Conservation (phyloP, 1,140 invertebrate species). For the Brachionus koreanus region DNA sequence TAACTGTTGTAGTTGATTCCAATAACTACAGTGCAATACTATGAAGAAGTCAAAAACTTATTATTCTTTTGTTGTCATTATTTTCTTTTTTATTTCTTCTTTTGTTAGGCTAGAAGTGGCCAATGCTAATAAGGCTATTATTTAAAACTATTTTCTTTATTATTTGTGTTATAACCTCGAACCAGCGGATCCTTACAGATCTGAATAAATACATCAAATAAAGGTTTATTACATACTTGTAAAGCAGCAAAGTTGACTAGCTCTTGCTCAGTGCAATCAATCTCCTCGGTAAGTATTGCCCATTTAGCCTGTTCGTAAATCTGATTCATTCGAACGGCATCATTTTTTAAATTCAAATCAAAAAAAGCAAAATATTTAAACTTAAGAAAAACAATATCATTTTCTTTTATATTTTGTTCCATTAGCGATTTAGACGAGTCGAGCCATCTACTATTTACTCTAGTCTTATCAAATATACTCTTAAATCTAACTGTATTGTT, state of each 20-base stretch:
- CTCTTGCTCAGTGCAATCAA: conserved; percentile 98
- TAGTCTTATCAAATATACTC: conserved; percentile 74
- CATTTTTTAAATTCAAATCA: conserved; percentile 79
- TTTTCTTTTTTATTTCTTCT: too few relatives aligned
- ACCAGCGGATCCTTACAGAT: too few relatives aligned
- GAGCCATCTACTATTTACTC: conserved; percentile 94
- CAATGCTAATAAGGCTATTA: too few relatives aligned
- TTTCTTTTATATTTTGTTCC: conserved; percentile 91
- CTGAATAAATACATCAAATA: too few relatives aligned
- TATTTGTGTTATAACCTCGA: too few relatives aligned
- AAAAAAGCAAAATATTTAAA: conserved; percentile 73
- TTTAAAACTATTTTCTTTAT: too few relatives aligned
- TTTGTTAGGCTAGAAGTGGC: too few relatives aligned
- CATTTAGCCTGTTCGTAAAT: conserved; percentile 98
- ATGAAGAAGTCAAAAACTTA: too few relatives aligned
- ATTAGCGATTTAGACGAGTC: conserved; percentile 95
- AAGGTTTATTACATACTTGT: too few relatives aligned
- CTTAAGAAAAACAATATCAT: conserved; percentile 77
- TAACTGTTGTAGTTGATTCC: too few relatives aligned
- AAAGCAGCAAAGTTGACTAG: conserved; percentile 95
- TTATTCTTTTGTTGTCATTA: too few relatives aligned
- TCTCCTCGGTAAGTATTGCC: conserved; percentile 91
- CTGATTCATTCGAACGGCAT: conserved; percentile 92
- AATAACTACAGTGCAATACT: too few relatives aligned
- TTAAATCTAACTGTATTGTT: conserved; percentile 9